phyloP scores from a whole-genome alignment of 2,888 invertebrate species.

The Serrognathus titanus region DNA sequence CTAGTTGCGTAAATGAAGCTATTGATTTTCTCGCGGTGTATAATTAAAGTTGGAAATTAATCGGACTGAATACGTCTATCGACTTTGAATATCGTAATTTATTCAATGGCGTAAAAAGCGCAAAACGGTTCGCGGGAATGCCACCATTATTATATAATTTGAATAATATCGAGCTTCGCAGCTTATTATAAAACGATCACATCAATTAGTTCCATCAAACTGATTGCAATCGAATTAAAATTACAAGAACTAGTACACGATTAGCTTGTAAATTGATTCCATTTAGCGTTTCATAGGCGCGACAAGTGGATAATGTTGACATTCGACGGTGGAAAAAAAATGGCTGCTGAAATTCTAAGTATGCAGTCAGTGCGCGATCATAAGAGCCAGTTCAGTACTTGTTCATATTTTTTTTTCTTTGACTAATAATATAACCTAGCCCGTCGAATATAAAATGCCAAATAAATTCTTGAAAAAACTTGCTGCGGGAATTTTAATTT shows the following conservation, averaged over 20 bases:
- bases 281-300: background rate
- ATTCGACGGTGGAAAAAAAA: background rate
- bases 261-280: constrained; percentile 1
- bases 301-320: constrained; percentile 1
- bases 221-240: constrained; percentile 31
- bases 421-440: no score
- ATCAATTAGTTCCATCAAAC: constrained; percentile 30
- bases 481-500: no score
- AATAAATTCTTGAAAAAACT: no score
- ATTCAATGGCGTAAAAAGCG: background rate
- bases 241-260: constrained; percentile 1
- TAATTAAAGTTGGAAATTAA: background rate
- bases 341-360: background rate
- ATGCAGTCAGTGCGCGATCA: background rate
- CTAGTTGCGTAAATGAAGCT: no score
- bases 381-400: no score
- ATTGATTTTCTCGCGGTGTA: background rate
- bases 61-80: background rate
- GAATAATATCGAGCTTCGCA: background rate
- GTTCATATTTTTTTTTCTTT: no score
- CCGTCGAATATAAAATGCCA: no score
- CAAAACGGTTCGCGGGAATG: background rate
- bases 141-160: constrained; percentile 1
- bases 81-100: background rate
- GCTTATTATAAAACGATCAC: constrained; percentile 22